phyloP scores from a whole-genome alignment of 2,797 vertebrate genomes.

The Rhynchotus rufescens region DNA sequence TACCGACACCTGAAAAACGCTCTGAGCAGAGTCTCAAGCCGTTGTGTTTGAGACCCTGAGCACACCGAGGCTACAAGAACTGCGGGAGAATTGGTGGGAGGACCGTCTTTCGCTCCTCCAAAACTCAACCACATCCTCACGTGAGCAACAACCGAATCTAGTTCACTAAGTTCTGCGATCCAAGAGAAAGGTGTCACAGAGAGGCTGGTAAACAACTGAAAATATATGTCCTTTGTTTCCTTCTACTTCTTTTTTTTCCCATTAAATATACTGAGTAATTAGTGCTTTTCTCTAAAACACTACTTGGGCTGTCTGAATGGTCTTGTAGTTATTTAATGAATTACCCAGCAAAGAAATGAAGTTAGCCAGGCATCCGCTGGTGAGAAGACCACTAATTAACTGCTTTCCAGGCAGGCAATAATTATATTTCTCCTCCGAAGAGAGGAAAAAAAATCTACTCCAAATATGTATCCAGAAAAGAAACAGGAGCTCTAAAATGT shows the following conservation, averaged over 20 bases:
- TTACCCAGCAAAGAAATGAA: conserved; percentile 15
- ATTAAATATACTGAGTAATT: conserved; percentile 4
- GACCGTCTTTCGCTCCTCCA: too few species aligned
- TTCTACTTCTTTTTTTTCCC: not conserved
- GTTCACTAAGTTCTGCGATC: not conserved
- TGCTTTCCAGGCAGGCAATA: conserved; percentile 46
- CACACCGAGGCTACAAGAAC: too few species aligned
- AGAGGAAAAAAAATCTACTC: conserved; percentile 23
- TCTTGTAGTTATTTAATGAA: conserved; percentile 45
- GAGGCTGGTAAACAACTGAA: not conserved
- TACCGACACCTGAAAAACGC: not conserved
- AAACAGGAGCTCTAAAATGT: conserved; percentile 8
- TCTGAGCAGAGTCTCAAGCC: not conserved
- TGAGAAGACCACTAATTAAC: conserved; percentile 62
- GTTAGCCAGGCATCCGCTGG: conserved; percentile 37
- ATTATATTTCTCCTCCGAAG: conserved; percentile 60
- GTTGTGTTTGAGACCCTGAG: too few species aligned
- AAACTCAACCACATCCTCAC: not conserved
- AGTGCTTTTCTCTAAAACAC: conserved; percentile 12
- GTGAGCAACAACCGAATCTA: not conserved
- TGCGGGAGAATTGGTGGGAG: too few species aligned
- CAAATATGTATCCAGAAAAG: conserved; percentile 1
- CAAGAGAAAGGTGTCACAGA: not conserved
- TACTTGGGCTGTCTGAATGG: not conserved
- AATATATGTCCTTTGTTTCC: not conserved